Evolutionary conservation across 2,113 vertebrate species (phyloP).

Genomic region (Heterochromis multidens): DNA sequence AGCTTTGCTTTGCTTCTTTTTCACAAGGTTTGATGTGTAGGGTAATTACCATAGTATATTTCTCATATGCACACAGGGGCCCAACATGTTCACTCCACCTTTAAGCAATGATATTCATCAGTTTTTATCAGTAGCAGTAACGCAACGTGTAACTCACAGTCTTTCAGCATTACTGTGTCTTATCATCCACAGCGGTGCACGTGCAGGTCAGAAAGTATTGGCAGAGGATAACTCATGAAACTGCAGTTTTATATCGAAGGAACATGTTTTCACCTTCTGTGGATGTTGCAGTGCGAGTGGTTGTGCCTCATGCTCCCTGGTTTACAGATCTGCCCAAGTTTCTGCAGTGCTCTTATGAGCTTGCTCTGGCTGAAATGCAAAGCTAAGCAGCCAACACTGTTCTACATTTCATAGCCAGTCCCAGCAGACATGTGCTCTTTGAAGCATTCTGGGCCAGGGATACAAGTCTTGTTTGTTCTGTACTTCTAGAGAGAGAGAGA

Average conservation of each 20-base stretch:
- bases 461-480: slow-evolving; percentile 79
- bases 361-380: slow-evolving; percentile 76
- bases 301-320: background rate
- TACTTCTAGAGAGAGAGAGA: slow-evolving; percentile 51
- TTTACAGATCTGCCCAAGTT: slow-evolving; percentile 59
- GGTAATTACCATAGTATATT: slow-evolving; percentile 58
- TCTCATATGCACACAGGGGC: slow-evolving; percentile 35
- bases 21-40: slow-evolving; percentile 46
- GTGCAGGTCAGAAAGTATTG: background rate
- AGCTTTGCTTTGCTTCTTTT: slow-evolving; percentile 67
- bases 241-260: background rate
- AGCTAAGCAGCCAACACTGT: slow-evolving; percentile 78
- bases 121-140: slow-evolving; percentile 26
- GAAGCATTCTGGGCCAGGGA: slow-evolving; percentile 81
- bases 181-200: slow-evolving; percentile 13
- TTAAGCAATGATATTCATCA: slow-evolving; percentile 41
- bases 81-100: slow-evolving; percentile 33
- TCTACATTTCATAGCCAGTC: slow-evolving; percentile 78
- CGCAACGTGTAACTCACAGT: background rate
- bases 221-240: slow-evolving; percentile 17
- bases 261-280: slow-evolving; percentile 17
- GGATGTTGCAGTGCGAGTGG: slow-evolving; percentile 12
- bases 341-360: slow-evolving; percentile 64
- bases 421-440: slow-evolving; percentile 79
- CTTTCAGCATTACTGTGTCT: slow-evolving; percentile 26